Conservation (phyloP, 2,797 vertebrate species). For the Chaunax sp. region DNA sequence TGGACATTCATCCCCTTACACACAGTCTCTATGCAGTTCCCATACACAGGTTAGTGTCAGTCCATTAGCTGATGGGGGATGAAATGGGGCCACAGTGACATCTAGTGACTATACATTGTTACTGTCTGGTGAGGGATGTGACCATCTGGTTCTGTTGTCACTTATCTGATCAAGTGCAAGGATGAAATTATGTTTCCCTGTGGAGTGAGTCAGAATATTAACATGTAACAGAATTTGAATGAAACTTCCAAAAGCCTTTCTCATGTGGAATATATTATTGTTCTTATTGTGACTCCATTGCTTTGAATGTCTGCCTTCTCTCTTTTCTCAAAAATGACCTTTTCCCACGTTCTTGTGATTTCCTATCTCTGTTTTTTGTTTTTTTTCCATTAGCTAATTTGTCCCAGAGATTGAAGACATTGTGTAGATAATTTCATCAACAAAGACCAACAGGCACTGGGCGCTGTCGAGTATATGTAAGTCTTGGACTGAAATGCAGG, state of each 20-base stretch:
- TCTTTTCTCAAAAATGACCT: conserved; percentile 1
- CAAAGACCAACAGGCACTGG: conserved; percentile 29
- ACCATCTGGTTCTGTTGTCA: not conserved
- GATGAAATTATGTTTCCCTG: not conserved
- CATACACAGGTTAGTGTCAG: conserved; percentile 26
- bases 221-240: not conserved
- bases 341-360: conserved; percentile 1
- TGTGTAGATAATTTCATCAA: conserved; percentile 38
- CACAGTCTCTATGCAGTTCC: conserved; percentile 34
- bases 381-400: conserved; percentile 5
- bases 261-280: not conserved
- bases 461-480: not conserved
- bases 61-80: conserved; percentile 8
- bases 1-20: conserved; percentile 47
- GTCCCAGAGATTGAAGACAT: conserved; percentile 24
- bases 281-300: conserved; percentile 10
- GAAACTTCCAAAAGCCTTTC: conserved; percentile 4
- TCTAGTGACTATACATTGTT: conserved; percentile 72
- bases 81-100: conserved; percentile 82
- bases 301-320: conserved; percentile 29
- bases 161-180: not conserved
- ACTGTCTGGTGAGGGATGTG: not conserved
- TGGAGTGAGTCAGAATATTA: not conserved
- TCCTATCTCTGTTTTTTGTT: conserved; percentile 7
- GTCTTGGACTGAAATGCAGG: conserved; percentile 25